phyloP scores from a whole-genome alignment of 2,797 vertebrate species.

The Rhynchotus rufescens region DNA sequence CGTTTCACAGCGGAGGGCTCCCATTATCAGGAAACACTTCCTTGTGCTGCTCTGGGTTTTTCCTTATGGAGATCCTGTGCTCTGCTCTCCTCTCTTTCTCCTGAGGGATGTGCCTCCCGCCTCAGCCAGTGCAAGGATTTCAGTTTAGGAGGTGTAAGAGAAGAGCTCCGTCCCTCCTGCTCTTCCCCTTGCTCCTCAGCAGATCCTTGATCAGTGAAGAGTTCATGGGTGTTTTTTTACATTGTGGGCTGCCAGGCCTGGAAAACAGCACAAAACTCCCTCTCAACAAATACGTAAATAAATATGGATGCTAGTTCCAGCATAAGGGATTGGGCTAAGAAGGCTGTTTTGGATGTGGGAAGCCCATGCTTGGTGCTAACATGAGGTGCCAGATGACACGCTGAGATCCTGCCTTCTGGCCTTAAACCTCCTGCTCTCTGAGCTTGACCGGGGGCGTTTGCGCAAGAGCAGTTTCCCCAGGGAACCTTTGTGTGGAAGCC shows the following conservation, averaged over 20 bases:
- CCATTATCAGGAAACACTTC: neutral
- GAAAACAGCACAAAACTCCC: neutral
- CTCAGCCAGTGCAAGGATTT: neutral
- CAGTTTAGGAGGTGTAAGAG: neutral
- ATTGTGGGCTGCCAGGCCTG: neutral
- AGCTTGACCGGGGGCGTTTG: neutral
- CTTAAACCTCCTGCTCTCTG: neutral
- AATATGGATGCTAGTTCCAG: neutral
- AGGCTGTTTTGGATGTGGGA: neutral
- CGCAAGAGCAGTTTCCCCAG: constrained; percentile 27
- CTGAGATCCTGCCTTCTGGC: neutral
- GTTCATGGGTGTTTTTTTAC: neutral
- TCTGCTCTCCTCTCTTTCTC: neutral
- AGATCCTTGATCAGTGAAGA: neutral
- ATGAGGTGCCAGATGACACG: neutral
- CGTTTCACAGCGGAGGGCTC: neutral
- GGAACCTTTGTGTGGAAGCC: neutral
- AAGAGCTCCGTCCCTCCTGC: neutral
- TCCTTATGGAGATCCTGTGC: fast-evolving
- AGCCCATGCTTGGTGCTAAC: neutral
- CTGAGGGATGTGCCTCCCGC: neutral
- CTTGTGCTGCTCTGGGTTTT: neutral
- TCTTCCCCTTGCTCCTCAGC: neutral
- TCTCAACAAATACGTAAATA: neutral
- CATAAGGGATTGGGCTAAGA: neutral